Base-by-base conservation (phyloP, 2,797 vertebrate genomes). In the Columba guinea region DNA sequence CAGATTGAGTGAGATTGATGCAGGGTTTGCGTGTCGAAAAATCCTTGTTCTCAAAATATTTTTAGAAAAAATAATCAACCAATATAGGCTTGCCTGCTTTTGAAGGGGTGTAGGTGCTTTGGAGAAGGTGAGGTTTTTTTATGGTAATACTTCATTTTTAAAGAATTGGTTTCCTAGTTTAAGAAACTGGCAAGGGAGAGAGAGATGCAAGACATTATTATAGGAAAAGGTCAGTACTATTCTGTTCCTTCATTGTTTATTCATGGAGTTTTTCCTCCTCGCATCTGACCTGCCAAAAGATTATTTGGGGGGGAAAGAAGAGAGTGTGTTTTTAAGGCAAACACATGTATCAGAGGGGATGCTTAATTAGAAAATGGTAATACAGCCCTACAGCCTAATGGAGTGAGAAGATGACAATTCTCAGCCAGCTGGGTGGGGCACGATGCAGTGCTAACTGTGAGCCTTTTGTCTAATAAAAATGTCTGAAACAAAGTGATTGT, bases 401-500 rank as follows among this genome's bases (percentile, higher is more conserved):
- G 90, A 89, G 77, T 77, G 76, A 91, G 91, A 75, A 74, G 39
- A 77, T 62, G 71, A 87, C 83, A 94, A 52, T 94, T 93, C 89
- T 91, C 87, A 93, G 91, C 46, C 87, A 76, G 70, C 74, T 84
- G 96, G 96, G 96, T 96, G 95, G 97, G 95, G 89, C 97, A 81
- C 91, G 81, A 73, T 97, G 96, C 94, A 89, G 80, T 82, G 94
- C 90, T 91, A 76, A 96, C 94, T 69, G 91, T 82, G 93, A 90
- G 93, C 88, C 95, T 96, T 97, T 97, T 95, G 90, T 98, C 94
- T 97, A 78, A 76, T 95, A 63, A 95, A 71, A 97, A 93, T 68
- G 89, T 89, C 93, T 55, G 79, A 95, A 96, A 84, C 52, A 68
- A 94, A 85, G 39, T 76, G 77, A 34, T 94, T 94, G 91, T 83